Evolutionary conservation across 2,113 vertebrate genomes (phyloP), one percentile per base, ranked within the genome.

Genomic region (Pollachius pollachius): DNA sequence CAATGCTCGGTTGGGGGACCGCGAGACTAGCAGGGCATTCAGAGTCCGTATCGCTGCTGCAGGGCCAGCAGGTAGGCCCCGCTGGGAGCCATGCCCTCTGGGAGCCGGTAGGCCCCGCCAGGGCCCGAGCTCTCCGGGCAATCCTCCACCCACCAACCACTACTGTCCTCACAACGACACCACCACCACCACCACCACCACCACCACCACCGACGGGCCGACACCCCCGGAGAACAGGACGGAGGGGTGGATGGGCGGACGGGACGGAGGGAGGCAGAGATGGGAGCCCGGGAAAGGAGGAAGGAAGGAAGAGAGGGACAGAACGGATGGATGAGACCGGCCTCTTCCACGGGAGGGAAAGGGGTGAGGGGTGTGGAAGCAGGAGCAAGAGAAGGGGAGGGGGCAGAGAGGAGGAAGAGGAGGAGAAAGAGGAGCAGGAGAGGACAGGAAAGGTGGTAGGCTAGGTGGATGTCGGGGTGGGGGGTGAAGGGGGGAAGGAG

Each of bases 81-180:
- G 77, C 83, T 88, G 84, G 69, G 86, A 88, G 82, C 86, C 76
- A 88, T 5, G 30, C 30, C 30, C 30, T 34, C 30, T 34, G 30
- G 30, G 84, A 91, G 88, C 89, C 87, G 88, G 82, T 85, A 89
- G 88, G 85, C 81, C 85, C 85, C 85, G 76, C 83, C 88, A 83
- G 69, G 86, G 89, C 82, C 86, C 76, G 89, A 87, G 71, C 82
- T 87, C 85, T 90, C 90, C 89, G 89, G 70, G 85, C 91, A 88
- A 89, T 91, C 90, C 89, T 92, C 89, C 88, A 88, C 87, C 92
- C 91, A 92, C 91, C 90, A 91, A 85, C 90, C 90, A 82, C 90
- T 88, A 89, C 91, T 90, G 87, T 86, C 90, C 90, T 48, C 41
- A 87, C 90, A 89, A 85, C 82, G 76, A 88, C 87, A 82, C 81